A percentile compares a stretch with the other conserved stretches of the same genome.
Conservation (phyloP, 2,797 vertebrate genomes). For the Sebastes minor region DNA sequence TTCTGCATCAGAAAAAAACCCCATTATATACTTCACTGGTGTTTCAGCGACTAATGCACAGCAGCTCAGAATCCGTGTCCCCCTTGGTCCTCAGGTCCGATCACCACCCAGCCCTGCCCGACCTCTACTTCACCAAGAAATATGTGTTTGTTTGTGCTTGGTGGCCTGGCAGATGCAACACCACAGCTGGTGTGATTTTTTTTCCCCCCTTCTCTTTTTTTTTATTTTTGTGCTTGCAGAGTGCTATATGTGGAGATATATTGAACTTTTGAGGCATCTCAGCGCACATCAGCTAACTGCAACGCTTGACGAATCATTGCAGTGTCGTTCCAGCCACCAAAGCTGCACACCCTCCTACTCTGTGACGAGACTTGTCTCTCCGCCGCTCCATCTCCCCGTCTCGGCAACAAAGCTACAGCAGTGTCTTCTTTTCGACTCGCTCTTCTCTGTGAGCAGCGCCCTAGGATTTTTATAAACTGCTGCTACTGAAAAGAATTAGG, state of each 20-base stretch:
- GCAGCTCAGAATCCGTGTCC: not conserved
- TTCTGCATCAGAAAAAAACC: not conserved
- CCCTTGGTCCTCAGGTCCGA: not conserved
- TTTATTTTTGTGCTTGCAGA: not conserved
- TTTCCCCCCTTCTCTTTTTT: not conserved
- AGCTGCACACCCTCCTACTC: not conserved
- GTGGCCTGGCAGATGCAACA: slow-evolving; percentile 14
- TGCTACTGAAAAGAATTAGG: not conserved
- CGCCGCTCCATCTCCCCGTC: slow-evolving; percentile 2
- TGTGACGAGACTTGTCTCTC: slow-evolving; percentile 7
- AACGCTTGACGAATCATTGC: slow-evolving; percentile 21
- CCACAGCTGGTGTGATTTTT: not conserved
- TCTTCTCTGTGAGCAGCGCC: not conserved
- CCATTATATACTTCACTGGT: not conserved
- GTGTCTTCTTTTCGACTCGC: not conserved
- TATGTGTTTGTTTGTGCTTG: slow-evolving; percentile 10
- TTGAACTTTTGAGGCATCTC: slow-evolving; percentile 11
- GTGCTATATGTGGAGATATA: slow-evolving; percentile 17
- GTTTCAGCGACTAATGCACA: not conserved
- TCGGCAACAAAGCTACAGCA: slow-evolving; percentile 8
- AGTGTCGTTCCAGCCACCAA: not conserved
- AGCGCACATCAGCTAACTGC: slow-evolving; percentile 9
- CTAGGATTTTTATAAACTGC: not conserved
- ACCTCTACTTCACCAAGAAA: slow-evolving; percentile 10
- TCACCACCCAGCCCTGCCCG: not conserved